A percentile compares a stretch with the other conserved stretches of the same genome.
phyloP scores from a whole-genome alignment of 92 coral and sea anemone species.

The Anthopleura xanthogrammica region DNA sequence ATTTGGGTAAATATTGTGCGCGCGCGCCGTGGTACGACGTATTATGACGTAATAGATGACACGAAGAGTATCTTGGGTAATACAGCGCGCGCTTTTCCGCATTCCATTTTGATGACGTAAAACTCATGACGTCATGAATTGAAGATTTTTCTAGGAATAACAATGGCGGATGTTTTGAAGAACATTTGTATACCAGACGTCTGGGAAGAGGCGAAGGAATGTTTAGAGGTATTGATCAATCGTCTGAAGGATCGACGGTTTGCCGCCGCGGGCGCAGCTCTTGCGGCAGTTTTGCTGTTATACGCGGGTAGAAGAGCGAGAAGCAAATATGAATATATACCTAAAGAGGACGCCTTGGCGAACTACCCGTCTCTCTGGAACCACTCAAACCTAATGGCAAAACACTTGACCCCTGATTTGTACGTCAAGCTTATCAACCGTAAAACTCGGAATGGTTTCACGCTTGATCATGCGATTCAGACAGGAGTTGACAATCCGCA shows the following conservation, averaged over 20 bases:
- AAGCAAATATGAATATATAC: constrained; percentile 16
- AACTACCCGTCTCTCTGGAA: constrained; percentile 62
- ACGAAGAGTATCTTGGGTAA: neutral
- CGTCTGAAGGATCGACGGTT: constrained; percentile 42
- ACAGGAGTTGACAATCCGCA: constrained; percentile 52
- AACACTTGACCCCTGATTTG: constrained; percentile 55
- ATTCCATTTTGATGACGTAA: neutral
- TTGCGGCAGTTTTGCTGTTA: constrained; percentile 35
- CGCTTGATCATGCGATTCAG: constrained; percentile 57
- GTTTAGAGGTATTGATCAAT: neutral
- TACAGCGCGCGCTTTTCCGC: neutral
- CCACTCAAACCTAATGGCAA: constrained; percentile 58
- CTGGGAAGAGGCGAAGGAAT: constrained; percentile 43
- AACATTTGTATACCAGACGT: constrained; percentile 32
- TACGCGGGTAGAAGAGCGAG: constrained; percentile 26
- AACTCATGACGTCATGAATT: neutral
- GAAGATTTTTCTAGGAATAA: neutral
- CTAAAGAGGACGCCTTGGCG: constrained; percentile 42
- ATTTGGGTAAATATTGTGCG: no score
- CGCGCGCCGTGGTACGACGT: neutral
- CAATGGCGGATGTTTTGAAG: constrained; percentile 47
- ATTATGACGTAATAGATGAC: neutral
- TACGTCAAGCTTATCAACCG: constrained; percentile 45
- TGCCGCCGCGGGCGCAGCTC: constrained; percentile 28
- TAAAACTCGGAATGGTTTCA: constrained; percentile 44